phyloP scores from a whole-genome alignment of 2,113 vertebrate species.

The Psammodynastes pulverulentus region DNA sequence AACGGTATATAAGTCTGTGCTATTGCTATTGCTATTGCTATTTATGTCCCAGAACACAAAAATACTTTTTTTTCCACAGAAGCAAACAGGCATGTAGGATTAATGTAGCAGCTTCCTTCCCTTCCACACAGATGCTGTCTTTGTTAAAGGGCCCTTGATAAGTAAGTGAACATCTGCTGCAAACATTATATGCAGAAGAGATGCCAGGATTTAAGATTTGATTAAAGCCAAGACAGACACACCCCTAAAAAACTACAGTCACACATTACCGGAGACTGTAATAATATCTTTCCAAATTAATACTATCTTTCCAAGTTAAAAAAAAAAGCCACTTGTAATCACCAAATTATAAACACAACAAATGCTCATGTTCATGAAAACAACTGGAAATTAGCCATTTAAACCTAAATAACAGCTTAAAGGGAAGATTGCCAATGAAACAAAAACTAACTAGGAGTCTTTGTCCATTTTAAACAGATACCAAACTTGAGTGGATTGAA shows the following conservation, averaged over 20 bases:
- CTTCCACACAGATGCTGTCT: not conserved
- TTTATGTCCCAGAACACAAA: slow-evolving; percentile 33
- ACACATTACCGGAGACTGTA: not conserved
- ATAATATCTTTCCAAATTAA: not conserved
- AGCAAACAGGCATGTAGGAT: slow-evolving; percentile 14
- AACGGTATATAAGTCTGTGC: too few relatives aligned
- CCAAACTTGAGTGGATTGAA: not conserved
- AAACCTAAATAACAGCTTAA: not conserved
- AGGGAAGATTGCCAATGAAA: not conserved
- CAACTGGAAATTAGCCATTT: not conserved
- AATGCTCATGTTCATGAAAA: not conserved
- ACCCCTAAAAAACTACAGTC: not conserved
- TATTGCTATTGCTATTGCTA: too few relatives aligned
- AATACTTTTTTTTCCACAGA: not conserved
- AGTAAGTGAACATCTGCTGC: slow-evolving; percentile 12
- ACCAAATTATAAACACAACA: not conserved
- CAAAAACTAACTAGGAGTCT: not conserved
- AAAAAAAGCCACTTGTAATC: not conserved
- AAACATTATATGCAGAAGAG: not conserved
- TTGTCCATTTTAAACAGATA: not conserved
- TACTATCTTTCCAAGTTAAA: not conserved
- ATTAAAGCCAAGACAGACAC: not conserved
- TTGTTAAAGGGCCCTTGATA: slow-evolving; percentile 2
- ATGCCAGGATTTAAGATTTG: not conserved
- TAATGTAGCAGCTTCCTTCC: not conserved